Conservation (phyloP, 2,888 invertebrate species). For the Penaeus monodon region DNA sequence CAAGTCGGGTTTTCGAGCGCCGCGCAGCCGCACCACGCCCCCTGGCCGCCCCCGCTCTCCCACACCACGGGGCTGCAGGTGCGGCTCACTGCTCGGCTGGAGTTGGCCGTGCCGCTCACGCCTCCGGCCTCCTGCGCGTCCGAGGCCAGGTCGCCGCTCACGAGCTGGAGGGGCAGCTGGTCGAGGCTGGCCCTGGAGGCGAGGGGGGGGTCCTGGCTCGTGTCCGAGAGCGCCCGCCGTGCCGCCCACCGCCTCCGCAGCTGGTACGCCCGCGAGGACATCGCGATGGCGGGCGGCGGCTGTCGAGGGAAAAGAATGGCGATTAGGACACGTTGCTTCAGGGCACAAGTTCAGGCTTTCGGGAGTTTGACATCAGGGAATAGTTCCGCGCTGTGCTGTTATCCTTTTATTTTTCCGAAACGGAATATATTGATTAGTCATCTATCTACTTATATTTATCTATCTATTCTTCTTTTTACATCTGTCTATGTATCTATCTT, state of each 20-base stretch:
- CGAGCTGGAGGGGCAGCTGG: not conserved
- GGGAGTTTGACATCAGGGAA: not conserved
- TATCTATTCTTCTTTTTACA: too few relatives aligned
- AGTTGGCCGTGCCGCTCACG: constrained; percentile 16
- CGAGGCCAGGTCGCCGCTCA: not conserved
- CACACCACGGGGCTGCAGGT: constrained; percentile 49
- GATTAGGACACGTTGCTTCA: not conserved
- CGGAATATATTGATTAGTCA: too few relatives aligned
- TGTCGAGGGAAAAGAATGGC: not conserved
- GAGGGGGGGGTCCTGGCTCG: constrained; percentile 33
- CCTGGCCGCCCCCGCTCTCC: constrained; percentile 35
- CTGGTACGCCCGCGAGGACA: constrained; percentile 43
- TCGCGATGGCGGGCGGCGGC: not conserved
- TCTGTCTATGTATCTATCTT: too few relatives aligned
- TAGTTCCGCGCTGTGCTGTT: not conserved
- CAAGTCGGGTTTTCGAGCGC: constrained; percentile 32
- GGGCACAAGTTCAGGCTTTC: not conserved
- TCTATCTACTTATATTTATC: too few relatives aligned
- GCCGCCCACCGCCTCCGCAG: constrained; percentile 60
- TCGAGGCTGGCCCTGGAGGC: constrained; percentile 12
- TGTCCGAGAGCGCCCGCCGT: constrained; percentile 56
- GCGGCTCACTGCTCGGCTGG: constrained; percentile 23
- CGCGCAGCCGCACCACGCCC: constrained; percentile 51
- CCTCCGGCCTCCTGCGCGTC: constrained; percentile 14
- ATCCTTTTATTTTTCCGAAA: too few relatives aligned